Base-by-base conservation (phyloP, 2,113 vertebrate genomes). In the Hystrix cristata region DNA sequence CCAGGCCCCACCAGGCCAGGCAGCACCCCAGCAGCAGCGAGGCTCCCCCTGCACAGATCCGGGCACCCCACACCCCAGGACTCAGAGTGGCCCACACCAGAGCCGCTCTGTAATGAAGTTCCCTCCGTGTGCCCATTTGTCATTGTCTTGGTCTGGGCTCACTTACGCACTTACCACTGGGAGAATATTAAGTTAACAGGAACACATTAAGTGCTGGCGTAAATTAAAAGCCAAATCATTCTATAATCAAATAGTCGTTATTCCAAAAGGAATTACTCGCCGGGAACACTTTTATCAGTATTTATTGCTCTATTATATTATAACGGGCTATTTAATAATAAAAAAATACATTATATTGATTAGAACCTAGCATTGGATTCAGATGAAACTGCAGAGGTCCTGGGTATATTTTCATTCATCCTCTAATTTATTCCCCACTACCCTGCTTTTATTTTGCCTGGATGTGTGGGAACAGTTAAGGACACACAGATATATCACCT, bases 281-380 rank as follows among this genome's bases (percentile, higher is more conserved):
- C 55, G 90, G 67, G 87, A 98, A 94, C 60, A 96, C 69, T 91
- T 97, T 89, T 19, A 74, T 96, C 51, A 31, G 84, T 97, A 97
- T 98, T 98, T 98, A 97, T 95, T 96, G 81, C 94, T 82, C 95
- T 55, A 71, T 97, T 96, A 95, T 84, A 90, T 88, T 79, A 90
- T 92, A 98, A 95, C 25, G 46, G 95, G 79, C 84, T 82, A 95
- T 93, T 97, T 95, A 96, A 97, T 95, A 97, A 95, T 95, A 97
- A 98, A 98, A 96, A 97, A 96, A 95, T 81, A 91, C 53, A 96
- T 91, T 88, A 90, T 94, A 96, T 96, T 96, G 93, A 98, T 97
- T 98, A 95, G 91, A 98, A 97, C 93, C 80, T 59, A 95, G 97
- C 43, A 13, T 81, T 91, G 64, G 91, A 98, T 96, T 98, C 97